These are phyloP conservation scores for Drosophila prosaltans DNA, from an alignment of 1,140 invertebrate species.

Conservation along the genomic window DNA sequence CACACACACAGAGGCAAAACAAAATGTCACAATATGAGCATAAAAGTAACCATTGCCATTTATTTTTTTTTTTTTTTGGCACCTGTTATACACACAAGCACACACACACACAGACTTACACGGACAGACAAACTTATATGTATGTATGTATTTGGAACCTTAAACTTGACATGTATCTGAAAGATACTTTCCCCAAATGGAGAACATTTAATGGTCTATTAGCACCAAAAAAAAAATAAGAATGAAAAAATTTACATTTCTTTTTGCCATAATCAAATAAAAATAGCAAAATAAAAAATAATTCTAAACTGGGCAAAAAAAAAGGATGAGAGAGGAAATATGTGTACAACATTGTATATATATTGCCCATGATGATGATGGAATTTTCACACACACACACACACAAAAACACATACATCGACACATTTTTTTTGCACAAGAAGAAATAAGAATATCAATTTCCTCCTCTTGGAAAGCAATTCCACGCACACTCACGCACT, in stretches of 20 bases:
- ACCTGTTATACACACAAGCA: constrained; percentile 65
- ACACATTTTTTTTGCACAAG: constrained; percentile 57
- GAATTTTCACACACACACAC: constrained; percentile 64
- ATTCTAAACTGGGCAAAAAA: constrained; percentile 55
- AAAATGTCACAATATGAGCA: constrained; percentile 53
- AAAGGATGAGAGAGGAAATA: constrained; percentile 62
- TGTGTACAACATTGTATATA: constrained; percentile 48
- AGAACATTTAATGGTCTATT: constrained; percentile 68
- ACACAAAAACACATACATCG: constrained; percentile 29
- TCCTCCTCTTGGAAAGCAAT: constrained; percentile 65
- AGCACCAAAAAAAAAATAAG: constrained; percentile 56
- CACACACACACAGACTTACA: constrained; percentile 24
- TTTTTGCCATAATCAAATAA: constrained; percentile 54
- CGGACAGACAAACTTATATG: constrained; percentile 16
- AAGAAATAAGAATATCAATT: constrained; percentile 77
- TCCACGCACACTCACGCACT: constrained; percentile 49
- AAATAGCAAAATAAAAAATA: constrained; percentile 40
- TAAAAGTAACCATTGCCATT: constrained; percentile 67
- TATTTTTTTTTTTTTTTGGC: constrained; percentile 49
- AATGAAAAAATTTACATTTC: constrained; percentile 34
- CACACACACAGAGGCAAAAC: constrained; percentile 34
- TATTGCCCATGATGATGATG: constrained; percentile 63
- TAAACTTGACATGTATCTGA: constrained; percentile 57
- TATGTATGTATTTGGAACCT: constrained; percentile 25
- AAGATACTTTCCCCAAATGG: constrained; percentile 58